phyloP scores from a whole-genome alignment of 1,140 invertebrate species.

The Eupeodes corollae region DNA sequence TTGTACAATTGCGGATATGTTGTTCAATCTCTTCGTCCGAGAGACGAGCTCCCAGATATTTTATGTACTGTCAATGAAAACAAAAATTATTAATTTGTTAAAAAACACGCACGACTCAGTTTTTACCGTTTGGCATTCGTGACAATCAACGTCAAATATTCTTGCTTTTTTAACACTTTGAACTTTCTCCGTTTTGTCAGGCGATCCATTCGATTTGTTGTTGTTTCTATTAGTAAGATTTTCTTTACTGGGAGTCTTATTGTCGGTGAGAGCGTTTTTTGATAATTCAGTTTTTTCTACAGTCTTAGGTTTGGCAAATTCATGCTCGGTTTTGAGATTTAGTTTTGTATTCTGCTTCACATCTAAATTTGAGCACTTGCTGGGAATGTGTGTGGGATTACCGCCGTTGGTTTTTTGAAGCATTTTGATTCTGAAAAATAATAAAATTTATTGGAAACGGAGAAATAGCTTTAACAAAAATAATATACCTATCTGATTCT shows the following conservation, averaged over 20 bases:
- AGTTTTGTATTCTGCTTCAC: too few species aligned
- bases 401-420: background rate
- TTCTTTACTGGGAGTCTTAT: constrained; percentile 8
- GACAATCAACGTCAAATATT: constrained; percentile 18
- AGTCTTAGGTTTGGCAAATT: too few species aligned
- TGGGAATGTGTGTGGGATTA: background rate
- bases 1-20: constrained; percentile 21
- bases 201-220: background rate
- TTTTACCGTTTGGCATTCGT: constrained; percentile 23
- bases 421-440: constrained; percentile 8
- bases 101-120: background rate
- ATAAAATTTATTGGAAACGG: background rate
- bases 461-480: constrained; percentile 9
- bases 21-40: constrained; percentile 18
- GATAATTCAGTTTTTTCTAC: background rate
- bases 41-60: constrained; percentile 19
- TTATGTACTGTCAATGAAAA: constrained; percentile 17
- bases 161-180: constrained; percentile 11
- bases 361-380: background rate
- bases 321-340: too few species aligned
- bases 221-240: background rate
- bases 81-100: background rate
- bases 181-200: background rate
- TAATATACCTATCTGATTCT: constrained; percentile 19
- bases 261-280: background rate